Evolutionary conservation across 2,797 vertebrate genomes (phyloP).

Genomic region (Philypnodon macrostomus): DNA sequence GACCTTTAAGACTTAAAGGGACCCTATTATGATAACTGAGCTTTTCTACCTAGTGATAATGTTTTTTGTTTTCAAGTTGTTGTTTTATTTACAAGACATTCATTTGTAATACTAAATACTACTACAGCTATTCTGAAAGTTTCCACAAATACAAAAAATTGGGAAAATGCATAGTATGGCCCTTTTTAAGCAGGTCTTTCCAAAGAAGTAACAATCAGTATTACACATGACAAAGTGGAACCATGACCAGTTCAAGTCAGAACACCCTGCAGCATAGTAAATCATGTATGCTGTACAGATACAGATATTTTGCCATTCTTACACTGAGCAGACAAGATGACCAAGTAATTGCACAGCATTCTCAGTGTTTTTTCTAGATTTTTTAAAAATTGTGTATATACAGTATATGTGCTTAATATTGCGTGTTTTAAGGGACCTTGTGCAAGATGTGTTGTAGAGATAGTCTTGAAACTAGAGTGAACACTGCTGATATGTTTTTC

Average conservation of each 20-base stretch:
- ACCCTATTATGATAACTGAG: too few species aligned
- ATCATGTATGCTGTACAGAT: conserved; percentile 52
- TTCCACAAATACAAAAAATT: too few species aligned
- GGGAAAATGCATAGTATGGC: too few species aligned
- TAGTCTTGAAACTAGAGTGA: conserved; percentile 71
- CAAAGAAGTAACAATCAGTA: conserved; percentile 61
- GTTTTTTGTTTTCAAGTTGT: too few species aligned
- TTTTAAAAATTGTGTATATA: conserved; percentile 68
- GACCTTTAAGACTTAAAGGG: conserved; percentile 58
- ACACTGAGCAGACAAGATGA: conserved; percentile 55
- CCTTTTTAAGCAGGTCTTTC: conserved; percentile 57
- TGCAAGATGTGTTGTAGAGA: conserved; percentile 76
- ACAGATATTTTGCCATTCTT: conserved; percentile 51
- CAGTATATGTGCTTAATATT: conserved; percentile 70
- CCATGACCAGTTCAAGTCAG: conserved; percentile 48
- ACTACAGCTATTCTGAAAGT: too few species aligned
- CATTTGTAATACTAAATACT: too few species aligned
- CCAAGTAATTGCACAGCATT: conserved; percentile 68
- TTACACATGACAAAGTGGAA: conserved; percentile 41
- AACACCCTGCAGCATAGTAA: conserved; percentile 47
- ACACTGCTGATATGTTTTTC: conserved; percentile 64
- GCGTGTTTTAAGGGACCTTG: conserved; percentile 72
- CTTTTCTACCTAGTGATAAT: too few species aligned
- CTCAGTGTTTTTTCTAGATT: conserved; percentile 52
- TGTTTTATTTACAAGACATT: too few species aligned